Base-by-base conservation (phyloP, 1,140 invertebrate species). In the Rhopalosiphum maidis region DNA sequence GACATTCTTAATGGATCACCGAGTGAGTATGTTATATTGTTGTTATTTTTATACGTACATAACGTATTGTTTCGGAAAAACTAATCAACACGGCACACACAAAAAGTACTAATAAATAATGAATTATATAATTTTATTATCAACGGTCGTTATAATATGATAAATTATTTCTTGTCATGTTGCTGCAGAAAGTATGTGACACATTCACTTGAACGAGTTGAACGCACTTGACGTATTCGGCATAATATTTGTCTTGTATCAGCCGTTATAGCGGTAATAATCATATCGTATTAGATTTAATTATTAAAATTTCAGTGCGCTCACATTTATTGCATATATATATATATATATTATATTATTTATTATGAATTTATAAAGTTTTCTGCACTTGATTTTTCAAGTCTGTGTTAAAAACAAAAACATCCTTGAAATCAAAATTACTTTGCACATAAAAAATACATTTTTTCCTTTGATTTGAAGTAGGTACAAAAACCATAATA, bases 41-140 rank as follows among this genome's bases (percentile, higher is more conserved):
- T 68, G 60, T 68, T 68, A 68, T 68, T 15, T 68, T 30, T 68
- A 15, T 68, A 68, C 30, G 60, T 30, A 68, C 60, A 68, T 68
- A 68, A 68, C 60, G 60, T 68, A 68, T 68, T 68, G 60, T 68
- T 68, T 68, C 60, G 11, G 11, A 30, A 68, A 68, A 68, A 68
- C 60, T 68, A 68, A 51, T 21, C 48, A 51, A 51, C 48, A 51
- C 48, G 11, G 48, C 18, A 18, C 15, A 51, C 48, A 21, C 48
- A 51, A 51, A 68, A 30, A 68, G 60, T 68, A 68, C 60, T 77
- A 77, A 77, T 77, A 77, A 77, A 77, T 77, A 77, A 77, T 77
- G 30, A 77, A n/a, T 77, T 77, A 77, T n/a, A 77, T 77, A 77
- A n/a, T 77, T 77, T 77, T 77, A 77, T n/a, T 23, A 30, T 60